Evolutionary conservation across 2,113 vertebrate species (phyloP).

Genomic region (Axis porcinus): DNA sequence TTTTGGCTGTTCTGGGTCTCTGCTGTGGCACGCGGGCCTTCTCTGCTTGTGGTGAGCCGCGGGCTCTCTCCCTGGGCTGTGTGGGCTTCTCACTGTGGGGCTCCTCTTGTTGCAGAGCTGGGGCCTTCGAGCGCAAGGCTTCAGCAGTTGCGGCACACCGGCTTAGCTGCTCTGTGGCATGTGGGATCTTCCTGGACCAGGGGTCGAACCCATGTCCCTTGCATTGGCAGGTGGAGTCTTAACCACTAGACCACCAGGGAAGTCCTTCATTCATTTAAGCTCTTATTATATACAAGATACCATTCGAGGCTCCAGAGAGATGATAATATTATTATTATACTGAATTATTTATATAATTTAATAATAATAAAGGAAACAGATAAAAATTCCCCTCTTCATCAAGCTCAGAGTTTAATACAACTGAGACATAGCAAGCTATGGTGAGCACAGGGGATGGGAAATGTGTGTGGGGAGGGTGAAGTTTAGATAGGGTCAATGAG

Average conservation of each 20-base stretch:
- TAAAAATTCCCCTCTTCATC: neutral
- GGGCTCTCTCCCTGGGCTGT: neutral
- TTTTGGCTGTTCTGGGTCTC: neutral
- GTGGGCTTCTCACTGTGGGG: neutral
- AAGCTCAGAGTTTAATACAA: neutral
- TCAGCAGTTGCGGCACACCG: neutral
- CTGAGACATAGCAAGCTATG: neutral
- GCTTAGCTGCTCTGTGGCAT: neutral
- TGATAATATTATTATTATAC: neutral
- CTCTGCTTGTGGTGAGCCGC: accelerated
- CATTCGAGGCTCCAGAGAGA: neutral
- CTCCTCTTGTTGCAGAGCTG: neutral
- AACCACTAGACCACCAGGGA: neutral
- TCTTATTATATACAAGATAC: neutral
- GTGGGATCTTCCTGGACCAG: neutral
- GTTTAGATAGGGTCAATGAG: neutral
- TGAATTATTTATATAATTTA: neutral
- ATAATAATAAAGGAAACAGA: neutral
- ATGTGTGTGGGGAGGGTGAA: neutral
- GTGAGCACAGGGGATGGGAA: neutral
- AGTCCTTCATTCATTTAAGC: neutral
- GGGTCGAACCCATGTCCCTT: neutral
- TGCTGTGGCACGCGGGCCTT: accelerated
- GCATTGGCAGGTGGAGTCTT: neutral
- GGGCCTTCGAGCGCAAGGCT: accelerated